A percentile compares a stretch with the other conserved stretches of the same genome.
Evolutionary conservation across 2,888 invertebrate species (phyloP).

Genomic region (Pachycephus smyrnensis): DNA sequence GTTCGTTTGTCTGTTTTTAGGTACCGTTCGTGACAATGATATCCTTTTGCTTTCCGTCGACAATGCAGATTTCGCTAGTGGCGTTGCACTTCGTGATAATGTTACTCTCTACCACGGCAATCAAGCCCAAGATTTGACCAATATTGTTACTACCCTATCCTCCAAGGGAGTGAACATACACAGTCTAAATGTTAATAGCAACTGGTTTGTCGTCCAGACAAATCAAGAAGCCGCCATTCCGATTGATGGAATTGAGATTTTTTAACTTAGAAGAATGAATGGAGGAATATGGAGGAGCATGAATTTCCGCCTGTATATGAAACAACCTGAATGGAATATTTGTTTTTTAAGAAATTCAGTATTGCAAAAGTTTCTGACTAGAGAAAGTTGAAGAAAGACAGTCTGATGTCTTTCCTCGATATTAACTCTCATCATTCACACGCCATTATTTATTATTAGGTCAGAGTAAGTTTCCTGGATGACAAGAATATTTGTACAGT

Average conservation of each 20-base stretch:
- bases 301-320: not conserved
- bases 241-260: slow-evolving; percentile 47
- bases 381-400: not conserved
- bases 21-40: slow-evolving; percentile 59
- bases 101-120: slow-evolving; percentile 50
- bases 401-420: not conserved
- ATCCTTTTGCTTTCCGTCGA: slow-evolving; percentile 61
- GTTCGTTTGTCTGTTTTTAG: slow-evolving; percentile 39
- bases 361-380: slow-evolving; percentile 28
- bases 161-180: slow-evolving; percentile 51
- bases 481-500: slow-evolving; percentile 22
- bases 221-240: slow-evolving; percentile 41
- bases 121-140: slow-evolving; percentile 48
- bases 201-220: slow-evolving; percentile 62
- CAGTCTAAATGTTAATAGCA: slow-evolving; percentile 55
- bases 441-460: slow-evolving; percentile 2
- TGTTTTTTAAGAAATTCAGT: slow-evolving; percentile 22
- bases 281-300: not conserved
- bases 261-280: slow-evolving; percentile 26
- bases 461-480: slow-evolving; percentile 2
- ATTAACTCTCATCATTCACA: not conserved
- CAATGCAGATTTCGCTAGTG: slow-evolving; percentile 57
- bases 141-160: slow-evolving; percentile 55
- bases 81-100: slow-evolving; percentile 53
- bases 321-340: not conserved